Base-by-base conservation (phyloP, 2,797 vertebrate genomes). In the Semotilus atromaculatus region DNA sequence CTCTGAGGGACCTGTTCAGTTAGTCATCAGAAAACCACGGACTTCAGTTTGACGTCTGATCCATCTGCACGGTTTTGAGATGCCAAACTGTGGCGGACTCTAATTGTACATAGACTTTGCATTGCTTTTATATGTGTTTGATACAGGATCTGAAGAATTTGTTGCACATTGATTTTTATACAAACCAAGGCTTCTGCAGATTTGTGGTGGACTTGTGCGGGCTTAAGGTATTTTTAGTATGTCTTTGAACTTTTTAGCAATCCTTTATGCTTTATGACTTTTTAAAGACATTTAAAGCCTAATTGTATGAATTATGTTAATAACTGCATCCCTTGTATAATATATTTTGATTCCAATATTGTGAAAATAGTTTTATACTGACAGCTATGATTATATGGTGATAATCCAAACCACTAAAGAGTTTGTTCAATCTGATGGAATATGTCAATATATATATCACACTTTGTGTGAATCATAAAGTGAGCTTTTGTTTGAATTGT, bases 1-100 rank as follows among this genome's bases (percentile, higher is more conserved):
- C 64, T 94, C 95, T 0, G 96, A 97, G 83, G 97, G 97, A 1
- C 95, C 96, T 1, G 97, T 97, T 86, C 95, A 95, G 36, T 89
- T 99, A 73, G 89, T 97, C 9, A 96, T 98, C 85, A 94, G 95
- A 89, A 98, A 97, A 89, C 94, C 93, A 23, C 94, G 92, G 78
- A 94, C 95, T 87, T 92, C 94, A 8, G 91, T 94, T 19, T 96
- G 94, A 95, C 85, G 9, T 45, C 53, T 29, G 78, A 71, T 8
- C 21, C 62, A 21, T 45, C 40, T 53, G 72, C 40, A 85, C 14
- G 58, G 21, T 84, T 81, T 45, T 70, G 66, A 70, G 71, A 85
- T 88, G 85, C 86, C 83, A 87, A 88, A 82, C 71, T 81, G 72
- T 74, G 78, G 58, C 68, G 51, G 70, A 74, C 68, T 62, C 53